These are phyloP conservation scores for Trogon melanurus DNA, from an alignment of 2,113 vertebrate genomes.

Conservation along the genomic window DNA sequence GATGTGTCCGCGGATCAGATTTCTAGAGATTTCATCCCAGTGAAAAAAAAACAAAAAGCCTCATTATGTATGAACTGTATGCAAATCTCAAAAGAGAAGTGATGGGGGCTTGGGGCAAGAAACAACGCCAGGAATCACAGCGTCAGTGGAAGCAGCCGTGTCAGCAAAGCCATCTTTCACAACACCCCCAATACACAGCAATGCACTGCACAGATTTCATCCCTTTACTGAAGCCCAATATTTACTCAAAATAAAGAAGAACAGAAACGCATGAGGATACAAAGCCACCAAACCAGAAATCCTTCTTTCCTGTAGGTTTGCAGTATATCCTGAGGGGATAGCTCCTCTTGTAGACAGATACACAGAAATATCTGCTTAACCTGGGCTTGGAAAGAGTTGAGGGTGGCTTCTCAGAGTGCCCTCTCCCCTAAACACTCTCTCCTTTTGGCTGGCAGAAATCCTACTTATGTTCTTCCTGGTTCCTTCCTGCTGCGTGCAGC, in stretches of 20 bases:
- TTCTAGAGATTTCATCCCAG: slow-evolving; percentile 31
- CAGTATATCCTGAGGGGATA: not conserved
- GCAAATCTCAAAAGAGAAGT: not conserved
- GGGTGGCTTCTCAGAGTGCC: not conserved
- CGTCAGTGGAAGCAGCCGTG: accelerated
- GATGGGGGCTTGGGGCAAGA: not conserved
- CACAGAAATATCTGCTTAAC: not conserved
- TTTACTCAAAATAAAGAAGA: not conserved
- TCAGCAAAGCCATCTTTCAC: not conserved
- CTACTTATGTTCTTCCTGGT: not conserved
- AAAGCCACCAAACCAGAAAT: slow-evolving; percentile 8
- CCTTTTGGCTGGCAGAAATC: not conserved
- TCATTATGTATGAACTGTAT: slow-evolving; percentile 1
- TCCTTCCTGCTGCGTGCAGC: not conserved
- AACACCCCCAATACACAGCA: not conserved
- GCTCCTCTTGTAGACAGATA: not conserved
- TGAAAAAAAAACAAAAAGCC: not conserved
- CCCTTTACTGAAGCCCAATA: not conserved
- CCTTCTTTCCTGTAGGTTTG: not conserved
- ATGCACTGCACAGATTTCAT: not conserved
- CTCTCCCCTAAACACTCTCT: not conserved
- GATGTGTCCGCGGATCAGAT: slow-evolving; percentile 58
- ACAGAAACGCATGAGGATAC: not conserved
- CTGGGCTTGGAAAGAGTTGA: not conserved
- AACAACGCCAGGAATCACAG: not conserved